Evolutionary conservation across 2,113 vertebrate genomes (phyloP).

Genomic region (Corythoichthys haematopterus): DNA sequence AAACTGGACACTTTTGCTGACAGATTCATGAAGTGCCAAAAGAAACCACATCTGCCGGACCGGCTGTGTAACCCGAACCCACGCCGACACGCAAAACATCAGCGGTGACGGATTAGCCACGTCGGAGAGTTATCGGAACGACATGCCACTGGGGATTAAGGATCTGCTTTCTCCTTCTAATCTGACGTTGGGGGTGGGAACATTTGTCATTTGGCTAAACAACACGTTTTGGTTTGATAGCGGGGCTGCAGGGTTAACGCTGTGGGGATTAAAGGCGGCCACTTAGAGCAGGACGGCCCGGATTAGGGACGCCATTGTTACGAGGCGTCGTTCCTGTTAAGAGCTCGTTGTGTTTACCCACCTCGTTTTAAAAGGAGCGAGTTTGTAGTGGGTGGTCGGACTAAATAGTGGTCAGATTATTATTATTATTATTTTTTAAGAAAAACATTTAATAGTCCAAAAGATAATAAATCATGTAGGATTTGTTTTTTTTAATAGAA

Average conservation of each 20-base stretch:
- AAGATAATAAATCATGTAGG: neutral
- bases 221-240: constrained; percentile 40
- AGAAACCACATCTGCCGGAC: constrained; percentile 50
- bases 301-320: constrained; percentile 41
- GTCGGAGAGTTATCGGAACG: constrained; percentile 42
- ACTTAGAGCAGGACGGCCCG: constrained; percentile 54
- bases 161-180: constrained; percentile 63
- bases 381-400: neutral
- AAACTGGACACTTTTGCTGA: constrained; percentile 62
- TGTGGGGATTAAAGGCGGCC: constrained; percentile 52
- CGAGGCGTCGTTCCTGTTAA: constrained; percentile 33
- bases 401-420: neutral
- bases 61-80: constrained; percentile 55
- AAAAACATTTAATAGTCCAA: no score
- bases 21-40: constrained; percentile 64
- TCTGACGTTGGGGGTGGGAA: constrained; percentile 37
- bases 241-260: constrained; percentile 53
- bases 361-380: neutral
- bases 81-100: constrained; percentile 62
- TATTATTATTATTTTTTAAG: no score
- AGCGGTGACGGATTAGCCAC: constrained; percentile 68
- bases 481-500: no score
- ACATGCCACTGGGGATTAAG: constrained; percentile 60
- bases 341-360: constrained; percentile 17
- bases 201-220: constrained; percentile 51